Percentiles rank a stretch among this genome's conserved stretches.
Conservation (phyloP, 2,797 vertebrate species). For the Mus minutoides region DNA sequence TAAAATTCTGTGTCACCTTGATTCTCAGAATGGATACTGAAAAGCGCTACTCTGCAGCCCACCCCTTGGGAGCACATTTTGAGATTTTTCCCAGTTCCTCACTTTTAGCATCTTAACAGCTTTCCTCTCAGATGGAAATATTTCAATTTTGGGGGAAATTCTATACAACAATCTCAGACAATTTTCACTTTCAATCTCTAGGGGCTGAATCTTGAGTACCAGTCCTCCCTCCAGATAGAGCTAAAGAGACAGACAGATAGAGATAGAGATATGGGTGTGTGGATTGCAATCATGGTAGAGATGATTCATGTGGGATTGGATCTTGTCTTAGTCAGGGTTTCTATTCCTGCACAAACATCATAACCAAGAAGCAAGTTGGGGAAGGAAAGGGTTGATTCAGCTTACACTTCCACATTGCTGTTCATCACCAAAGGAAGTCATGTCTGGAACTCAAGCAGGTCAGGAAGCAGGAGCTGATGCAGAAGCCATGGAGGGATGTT, state of each 20-base stretch:
- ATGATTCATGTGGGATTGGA: not conserved
- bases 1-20: not conserved
- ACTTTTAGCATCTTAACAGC: not conserved
- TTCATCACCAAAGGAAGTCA: no score
- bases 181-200: not conserved
- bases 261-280: not conserved
- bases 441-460: no score
- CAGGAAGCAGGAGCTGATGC: no score
- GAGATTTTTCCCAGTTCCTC: not conserved
- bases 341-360: no score
- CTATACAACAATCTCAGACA: not conserved
- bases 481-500: no score
- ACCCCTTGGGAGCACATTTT: not conserved
- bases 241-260: not conserved
- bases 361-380: no score
- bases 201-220: not conserved
- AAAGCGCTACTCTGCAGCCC: not conserved
- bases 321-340: no score
- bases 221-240: no score
- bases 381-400: no score
- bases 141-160: not conserved
- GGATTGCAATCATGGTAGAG: not conserved
- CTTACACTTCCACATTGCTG: no score
- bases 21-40: not conserved
- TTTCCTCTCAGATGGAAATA: not conserved